phyloP scores from a whole-genome alignment of 2,797 vertebrate species.

The Pseudochaenichthys georgianus region DNA sequence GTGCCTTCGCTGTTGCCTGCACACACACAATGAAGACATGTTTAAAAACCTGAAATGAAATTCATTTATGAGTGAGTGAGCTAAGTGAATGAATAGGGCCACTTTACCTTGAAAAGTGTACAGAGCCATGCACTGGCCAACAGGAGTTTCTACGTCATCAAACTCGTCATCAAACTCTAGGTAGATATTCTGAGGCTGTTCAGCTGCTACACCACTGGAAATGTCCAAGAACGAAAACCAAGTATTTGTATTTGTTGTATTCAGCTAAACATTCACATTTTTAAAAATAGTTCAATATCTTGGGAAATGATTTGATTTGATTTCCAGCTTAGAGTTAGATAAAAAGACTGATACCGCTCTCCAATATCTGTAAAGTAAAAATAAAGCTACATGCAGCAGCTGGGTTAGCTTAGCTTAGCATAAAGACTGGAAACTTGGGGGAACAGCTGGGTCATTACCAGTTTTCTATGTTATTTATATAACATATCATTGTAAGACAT shows the following conservation, averaged over 20 bases:
- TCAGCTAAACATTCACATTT: not conserved
- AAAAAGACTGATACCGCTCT: not conserved
- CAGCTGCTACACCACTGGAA: conserved; percentile 70
- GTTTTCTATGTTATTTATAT: no score
- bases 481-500: no score
- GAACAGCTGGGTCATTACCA: no score
- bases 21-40: conserved; percentile 8
- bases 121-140: conserved; percentile 87
- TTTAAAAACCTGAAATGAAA: not conserved
- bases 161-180: conserved; percentile 90
- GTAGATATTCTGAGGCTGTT: conserved; percentile 77
- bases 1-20: conserved; percentile 88
- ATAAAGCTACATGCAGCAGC: not conserved
- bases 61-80: not conserved
- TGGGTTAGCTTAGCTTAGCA: not conserved
- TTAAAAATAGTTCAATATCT: no score
- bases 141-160: conserved; percentile 80
- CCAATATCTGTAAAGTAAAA: not conserved
- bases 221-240: not conserved
- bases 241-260: not conserved
- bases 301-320: no score
- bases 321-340: not conserved
- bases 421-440: not conserved
- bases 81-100: not conserved
- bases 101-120: conserved; percentile 88